Base-by-base conservation (phyloP, 2,113 vertebrate genomes). In the Zonotrichia leucophrys region DNA sequence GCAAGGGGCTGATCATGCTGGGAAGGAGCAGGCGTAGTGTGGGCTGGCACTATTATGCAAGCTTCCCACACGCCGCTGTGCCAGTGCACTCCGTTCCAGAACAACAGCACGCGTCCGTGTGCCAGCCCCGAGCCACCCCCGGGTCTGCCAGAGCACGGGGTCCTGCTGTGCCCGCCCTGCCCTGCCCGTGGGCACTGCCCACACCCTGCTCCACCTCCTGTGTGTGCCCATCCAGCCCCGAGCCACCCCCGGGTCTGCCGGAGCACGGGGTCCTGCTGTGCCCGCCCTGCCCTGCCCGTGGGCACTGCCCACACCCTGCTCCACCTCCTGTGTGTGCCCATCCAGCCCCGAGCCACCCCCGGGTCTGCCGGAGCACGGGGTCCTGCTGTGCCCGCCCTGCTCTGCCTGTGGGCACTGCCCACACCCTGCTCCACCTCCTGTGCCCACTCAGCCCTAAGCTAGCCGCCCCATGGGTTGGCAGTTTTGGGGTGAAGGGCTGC, bases 21-120 rank as follows among this genome's bases (percentile, higher is more conserved):
- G 86, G 94, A 96, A 96, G 90, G 90, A 93, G 97, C 96, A 95
- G 94, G 94, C 95, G 89, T 92, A 78, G 92, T 92, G 94, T 96
- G 95, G 96, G 96, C 93, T 95, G 96, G 83, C 92, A 89, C 93
- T 80, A 87, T 96, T 96, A 96, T 96, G 95, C 96, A 97, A 94
- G 85, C 96, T 96, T 81, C 96, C 96, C 94, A 95, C 97, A 92
- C 53, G 64, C 94, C 60, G 76, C 94, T 95, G 42, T 97, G 95
- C 90, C 95, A 56, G 83, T 75, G 96, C 95, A 12, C 95, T 87
- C 69, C 78, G 89, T 96, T 96, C 96, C 96, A 83, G 93, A 95
- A 87, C 96, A 89, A 87, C 96, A 96, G 93, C 94, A 68, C 39
- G 53, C 59, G 72, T 44, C 94, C 77, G n/a, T 4, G 39, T 94